phyloP scores from a whole-genome alignment of 1,140 invertebrate species.

The Drosophila pachea region DNA sequence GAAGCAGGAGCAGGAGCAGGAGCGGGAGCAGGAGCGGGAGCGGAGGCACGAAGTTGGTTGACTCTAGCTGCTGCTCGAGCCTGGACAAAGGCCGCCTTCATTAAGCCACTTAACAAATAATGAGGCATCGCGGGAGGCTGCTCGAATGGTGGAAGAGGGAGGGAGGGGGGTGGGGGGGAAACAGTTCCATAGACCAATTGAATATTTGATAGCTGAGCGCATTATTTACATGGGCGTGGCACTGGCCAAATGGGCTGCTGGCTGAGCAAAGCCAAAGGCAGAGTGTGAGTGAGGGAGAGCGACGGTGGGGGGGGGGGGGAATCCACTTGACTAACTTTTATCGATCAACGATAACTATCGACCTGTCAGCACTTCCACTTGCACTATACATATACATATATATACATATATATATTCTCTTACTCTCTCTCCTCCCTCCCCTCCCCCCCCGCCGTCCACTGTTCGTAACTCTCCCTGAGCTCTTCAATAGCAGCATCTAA shows the following conservation, averaged over 20 bases:
- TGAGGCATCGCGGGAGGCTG: conserved; percentile 49
- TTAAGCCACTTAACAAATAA: conserved; percentile 77
- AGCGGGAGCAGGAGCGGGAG: neutral
- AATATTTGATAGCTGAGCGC: conserved; percentile 60
- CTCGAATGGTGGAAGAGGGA: neutral
- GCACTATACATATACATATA: too few relatives aligned
- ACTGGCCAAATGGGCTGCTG: neutral
- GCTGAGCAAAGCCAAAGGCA: neutral
- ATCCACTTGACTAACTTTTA: too few relatives aligned
- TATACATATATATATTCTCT: neutral
- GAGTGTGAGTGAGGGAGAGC: neutral
- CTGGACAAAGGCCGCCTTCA: conserved; percentile 47
- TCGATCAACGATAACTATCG: neutral
- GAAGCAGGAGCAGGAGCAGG: neutral
- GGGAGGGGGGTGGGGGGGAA: too few relatives aligned
- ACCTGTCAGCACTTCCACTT: neutral
- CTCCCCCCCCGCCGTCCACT: neutral
- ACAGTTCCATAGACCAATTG: conserved; percentile 38
- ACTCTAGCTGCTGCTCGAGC: neutral
- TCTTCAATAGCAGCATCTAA: neutral
- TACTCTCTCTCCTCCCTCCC: too few relatives aligned
- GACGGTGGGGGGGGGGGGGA: neutral
- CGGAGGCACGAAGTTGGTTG: neutral
- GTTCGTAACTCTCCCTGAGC: too few relatives aligned
- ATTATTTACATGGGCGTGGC: neutral